Percentiles rank a stretch among this genome's conserved stretches.
Conservation (phyloP, 2,797 vertebrate genomes). For the Tenualosa ilisha region DNA sequence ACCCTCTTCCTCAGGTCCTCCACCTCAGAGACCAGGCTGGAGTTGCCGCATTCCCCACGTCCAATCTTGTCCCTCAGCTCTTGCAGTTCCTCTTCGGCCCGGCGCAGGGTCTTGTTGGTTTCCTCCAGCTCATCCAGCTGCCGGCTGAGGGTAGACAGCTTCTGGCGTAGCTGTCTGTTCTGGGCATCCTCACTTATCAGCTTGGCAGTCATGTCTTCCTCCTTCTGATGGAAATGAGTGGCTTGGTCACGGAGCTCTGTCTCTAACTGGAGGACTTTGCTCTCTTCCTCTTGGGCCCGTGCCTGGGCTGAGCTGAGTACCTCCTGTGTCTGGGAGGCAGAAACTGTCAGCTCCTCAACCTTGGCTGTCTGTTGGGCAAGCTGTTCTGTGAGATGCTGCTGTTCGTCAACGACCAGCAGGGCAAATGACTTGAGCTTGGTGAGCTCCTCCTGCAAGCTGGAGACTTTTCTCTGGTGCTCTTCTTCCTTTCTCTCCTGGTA, state of each 20-base stretch:
- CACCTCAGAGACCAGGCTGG: slow-evolving; percentile 85
- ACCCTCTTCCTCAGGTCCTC: slow-evolving; percentile 90
- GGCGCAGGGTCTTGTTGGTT: slow-evolving; percentile 87
- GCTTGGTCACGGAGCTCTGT: slow-evolving; percentile 79
- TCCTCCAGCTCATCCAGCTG: slow-evolving; percentile 94
- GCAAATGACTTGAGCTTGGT: slow-evolving; percentile 95
- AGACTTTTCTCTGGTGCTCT: slow-evolving; percentile 83
- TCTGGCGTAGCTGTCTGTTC: slow-evolving; percentile 88
- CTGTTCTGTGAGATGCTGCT: slow-evolving; percentile 87
- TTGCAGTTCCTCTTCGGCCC: slow-evolving; percentile 92
- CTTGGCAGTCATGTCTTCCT: slow-evolving; percentile 89
- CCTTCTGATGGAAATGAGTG: slow-evolving; percentile 78
- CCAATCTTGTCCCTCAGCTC: slow-evolving; percentile 91
- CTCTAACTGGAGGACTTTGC: slow-evolving; percentile 83
- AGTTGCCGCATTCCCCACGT: slow-evolving; percentile 86
- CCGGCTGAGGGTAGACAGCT: slow-evolving; percentile 84
- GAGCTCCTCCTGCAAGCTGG: slow-evolving; percentile 86
- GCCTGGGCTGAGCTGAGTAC: slow-evolving; percentile 80
- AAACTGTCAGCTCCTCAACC: slow-evolving; percentile 81
- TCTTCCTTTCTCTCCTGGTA: slow-evolving; percentile 86
- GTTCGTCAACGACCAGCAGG: slow-evolving; percentile 95
- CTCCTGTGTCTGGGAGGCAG: slow-evolving; percentile 76
- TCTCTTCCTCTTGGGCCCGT: slow-evolving; percentile 82
- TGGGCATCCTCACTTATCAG: slow-evolving; percentile 89
- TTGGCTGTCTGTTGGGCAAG: slow-evolving; percentile 83